These are phyloP conservation scores for Ianthella basta DNA, from an alignment of 37 sponge, comb jelly and placozoan genomes.

Conservation along the genomic window DNA sequence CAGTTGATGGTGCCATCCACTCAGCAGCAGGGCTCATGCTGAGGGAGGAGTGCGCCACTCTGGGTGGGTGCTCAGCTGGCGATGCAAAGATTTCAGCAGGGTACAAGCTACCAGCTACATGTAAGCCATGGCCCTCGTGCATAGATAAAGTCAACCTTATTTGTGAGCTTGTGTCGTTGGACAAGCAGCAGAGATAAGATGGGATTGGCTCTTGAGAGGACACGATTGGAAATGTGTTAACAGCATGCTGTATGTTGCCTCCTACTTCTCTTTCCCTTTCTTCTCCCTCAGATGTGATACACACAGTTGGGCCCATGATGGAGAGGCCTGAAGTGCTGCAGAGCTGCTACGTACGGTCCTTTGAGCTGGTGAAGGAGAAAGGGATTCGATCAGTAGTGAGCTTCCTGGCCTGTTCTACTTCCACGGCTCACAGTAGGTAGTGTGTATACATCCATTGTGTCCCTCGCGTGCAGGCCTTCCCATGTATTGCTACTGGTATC, in stretches of 20 bases:
- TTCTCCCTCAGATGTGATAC: constrained; percentile 68
- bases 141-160: too few species aligned
- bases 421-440: background rate
- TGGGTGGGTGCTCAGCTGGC: constrained; percentile 79
- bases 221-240: background rate
- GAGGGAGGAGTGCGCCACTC: constrained; percentile 62
- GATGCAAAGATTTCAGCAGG: constrained; percentile 81
- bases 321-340: constrained; percentile 29
- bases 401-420: background rate
- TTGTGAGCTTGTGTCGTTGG: background rate
- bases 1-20: constrained; percentile 94
- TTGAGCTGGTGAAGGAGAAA: constrained; percentile 60
- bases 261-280: too few species aligned
- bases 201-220: background rate
- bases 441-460: background rate
- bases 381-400: constrained; percentile 80
- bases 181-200: background rate
- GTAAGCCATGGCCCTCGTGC: constrained; percentile 60
- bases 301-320: constrained; percentile 89
- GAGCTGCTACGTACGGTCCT: constrained; percentile 73
- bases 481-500: constrained; percentile 91
- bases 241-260: background rate
- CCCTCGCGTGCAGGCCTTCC: constrained; percentile 70
- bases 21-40: constrained; percentile 76
- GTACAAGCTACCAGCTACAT: constrained; percentile 84